Evolutionary conservation across 2,113 vertebrate species (phyloP).

Genomic region (Emydocephalus ijimae): DNA sequence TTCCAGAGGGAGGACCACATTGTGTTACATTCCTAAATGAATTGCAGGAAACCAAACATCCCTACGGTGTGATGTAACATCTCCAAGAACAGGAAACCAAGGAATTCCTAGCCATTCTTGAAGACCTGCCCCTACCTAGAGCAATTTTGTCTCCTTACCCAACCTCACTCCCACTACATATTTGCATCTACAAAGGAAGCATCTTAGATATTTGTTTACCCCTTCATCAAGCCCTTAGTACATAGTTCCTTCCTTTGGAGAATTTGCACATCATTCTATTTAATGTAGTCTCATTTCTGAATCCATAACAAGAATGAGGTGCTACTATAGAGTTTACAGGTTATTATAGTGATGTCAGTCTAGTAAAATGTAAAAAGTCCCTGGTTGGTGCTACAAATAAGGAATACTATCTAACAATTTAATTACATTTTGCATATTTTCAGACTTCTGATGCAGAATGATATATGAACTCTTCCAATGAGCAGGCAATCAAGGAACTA

Average conservation of each 20-base stretch:
- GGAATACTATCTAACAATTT: not conserved
- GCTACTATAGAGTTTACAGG: not conserved
- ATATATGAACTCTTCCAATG: not conserved
- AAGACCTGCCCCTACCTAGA: not conserved
- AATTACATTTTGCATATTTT: not conserved
- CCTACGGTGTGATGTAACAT: not conserved
- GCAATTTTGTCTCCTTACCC: not conserved
- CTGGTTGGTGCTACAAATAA: not conserved
- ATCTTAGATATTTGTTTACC: not conserved
- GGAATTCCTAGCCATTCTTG: not conserved
- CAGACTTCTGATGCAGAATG: not conserved
- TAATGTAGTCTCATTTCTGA: not conserved
- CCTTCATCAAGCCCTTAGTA: not conserved
- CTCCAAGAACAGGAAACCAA: not conserved
- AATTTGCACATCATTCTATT: not conserved
- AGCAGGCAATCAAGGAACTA: not conserved
- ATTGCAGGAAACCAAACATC: not conserved
- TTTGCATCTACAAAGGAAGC: not conserved
- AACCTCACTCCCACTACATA: not conserved
- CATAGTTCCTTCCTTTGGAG: not conserved
- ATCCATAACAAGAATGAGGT: not conserved
- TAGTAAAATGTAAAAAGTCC: not conserved
- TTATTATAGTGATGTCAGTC: not conserved
- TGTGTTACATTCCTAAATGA: not conserved
- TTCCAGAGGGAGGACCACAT: not conserved